Percentiles rank a stretch among this genome's conserved stretches.
phyloP scores from a whole-genome alignment of 2,113 vertebrate genomes.

The Alexandromys fortis region DNA sequence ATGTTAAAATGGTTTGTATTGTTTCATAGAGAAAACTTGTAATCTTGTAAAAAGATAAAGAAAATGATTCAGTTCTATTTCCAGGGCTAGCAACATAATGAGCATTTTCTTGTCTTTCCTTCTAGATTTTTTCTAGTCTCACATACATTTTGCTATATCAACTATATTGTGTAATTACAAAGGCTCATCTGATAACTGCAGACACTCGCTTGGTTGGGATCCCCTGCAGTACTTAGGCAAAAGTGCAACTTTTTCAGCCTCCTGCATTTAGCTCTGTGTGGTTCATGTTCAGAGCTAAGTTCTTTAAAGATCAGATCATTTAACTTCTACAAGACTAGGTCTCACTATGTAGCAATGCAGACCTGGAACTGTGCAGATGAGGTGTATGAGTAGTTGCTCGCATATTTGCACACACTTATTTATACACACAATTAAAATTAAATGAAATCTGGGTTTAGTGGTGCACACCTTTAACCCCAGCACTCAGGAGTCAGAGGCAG shows the following conservation, averaged over 20 bases:
- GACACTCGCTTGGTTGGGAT: background rate
- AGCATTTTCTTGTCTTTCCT: no score
- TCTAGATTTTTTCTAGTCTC: no score
- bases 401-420: background rate
- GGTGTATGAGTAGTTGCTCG: background rate
- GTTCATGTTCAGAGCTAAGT: background rate
- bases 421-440: background rate
- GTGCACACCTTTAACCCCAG: background rate
- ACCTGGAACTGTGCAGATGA: background rate
- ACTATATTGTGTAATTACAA: no score
- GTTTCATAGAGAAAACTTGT: background rate
- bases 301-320: background rate
- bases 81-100: background rate
- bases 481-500: background rate
- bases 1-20: background rate
- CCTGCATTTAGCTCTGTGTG: background rate
- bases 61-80: background rate
- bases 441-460: background rate
- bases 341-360: background rate
- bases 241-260: background rate
- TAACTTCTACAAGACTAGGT: background rate
- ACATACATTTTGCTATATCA: no score
- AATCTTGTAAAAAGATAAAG: background rate
- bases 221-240: background rate
- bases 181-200: no score